Percentiles rank a stretch among this genome's conserved stretches.
These are phyloP conservation scores for Cancer borealis DNA, from an alignment of 2,888 invertebrate genomes.

Conservation along the genomic window DNA sequence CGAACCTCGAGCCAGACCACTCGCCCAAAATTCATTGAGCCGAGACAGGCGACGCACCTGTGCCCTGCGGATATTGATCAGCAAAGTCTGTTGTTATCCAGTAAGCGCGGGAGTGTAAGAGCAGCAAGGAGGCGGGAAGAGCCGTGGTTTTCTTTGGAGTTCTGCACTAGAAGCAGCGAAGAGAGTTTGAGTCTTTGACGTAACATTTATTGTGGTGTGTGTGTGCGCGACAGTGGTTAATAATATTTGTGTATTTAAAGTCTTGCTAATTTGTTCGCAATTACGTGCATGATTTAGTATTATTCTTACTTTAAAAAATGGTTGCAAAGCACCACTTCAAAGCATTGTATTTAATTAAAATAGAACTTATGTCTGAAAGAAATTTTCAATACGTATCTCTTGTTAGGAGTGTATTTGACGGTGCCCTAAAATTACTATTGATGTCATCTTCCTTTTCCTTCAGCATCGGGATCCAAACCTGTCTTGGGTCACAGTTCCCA, in stretches of 20 bases:
- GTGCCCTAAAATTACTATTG: not conserved
- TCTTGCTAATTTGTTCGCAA: not conserved
- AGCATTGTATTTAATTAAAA: not conserved
- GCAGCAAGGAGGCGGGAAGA: not conserved
- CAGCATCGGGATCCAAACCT: conserved; percentile 64
- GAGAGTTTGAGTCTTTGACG: not conserved
- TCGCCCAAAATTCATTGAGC: conserved; percentile 41
- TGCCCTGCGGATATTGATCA: conserved; percentile 44
- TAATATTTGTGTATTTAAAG: not conserved
- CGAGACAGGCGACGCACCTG: conserved; percentile 39
- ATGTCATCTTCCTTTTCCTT: not conserved
- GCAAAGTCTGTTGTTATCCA: conserved; percentile 41
- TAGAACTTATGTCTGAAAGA: not conserved
- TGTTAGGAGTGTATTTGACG: not conserved
- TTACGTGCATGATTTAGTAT: not conserved
- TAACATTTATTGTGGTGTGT: not conserved
- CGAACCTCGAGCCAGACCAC: conserved; percentile 37
- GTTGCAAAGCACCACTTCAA: not conserved
- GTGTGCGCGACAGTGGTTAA: not conserved
- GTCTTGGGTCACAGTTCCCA: conserved; percentile 56
- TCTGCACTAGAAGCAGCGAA: not conserved
- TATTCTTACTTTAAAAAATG: not conserved
- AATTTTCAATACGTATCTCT: not conserved
- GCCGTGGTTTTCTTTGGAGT: not conserved
- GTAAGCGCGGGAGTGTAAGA: not conserved